Conservation (phyloP, 2,888 invertebrate species). For the Calameuta filiformis region DNA sequence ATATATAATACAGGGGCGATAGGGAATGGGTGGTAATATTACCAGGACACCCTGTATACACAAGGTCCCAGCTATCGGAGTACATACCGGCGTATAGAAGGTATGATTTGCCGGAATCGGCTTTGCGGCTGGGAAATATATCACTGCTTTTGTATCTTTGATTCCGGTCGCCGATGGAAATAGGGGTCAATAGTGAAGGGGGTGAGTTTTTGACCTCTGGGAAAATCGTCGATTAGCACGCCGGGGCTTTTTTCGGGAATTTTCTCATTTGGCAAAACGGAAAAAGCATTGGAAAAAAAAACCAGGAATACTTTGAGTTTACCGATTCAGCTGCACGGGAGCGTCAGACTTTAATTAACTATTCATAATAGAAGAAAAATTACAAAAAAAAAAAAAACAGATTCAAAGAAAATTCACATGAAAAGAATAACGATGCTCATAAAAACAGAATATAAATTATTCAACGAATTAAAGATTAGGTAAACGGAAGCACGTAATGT, state of each 20-base stretch:
- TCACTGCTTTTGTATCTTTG: constrained; percentile 44
- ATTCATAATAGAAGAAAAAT: not conserved
- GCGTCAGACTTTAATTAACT: not conserved
- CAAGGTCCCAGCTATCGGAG: not conserved
- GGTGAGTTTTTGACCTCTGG: constrained; percentile 14
- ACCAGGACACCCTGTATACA: not conserved
- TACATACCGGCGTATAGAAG: constrained; percentile 5
- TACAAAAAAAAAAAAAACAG: no score
- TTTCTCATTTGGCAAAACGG: not conserved
- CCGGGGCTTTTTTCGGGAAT: no score
- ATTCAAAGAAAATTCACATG: no score
- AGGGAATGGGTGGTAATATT: not conserved
- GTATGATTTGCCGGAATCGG: constrained; percentile 40
- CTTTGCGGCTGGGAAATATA: constrained; percentile 40
- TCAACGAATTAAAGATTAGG: no score
- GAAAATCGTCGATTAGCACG: no score
- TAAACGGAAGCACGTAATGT: no score
- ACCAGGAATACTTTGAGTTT: not conserved
- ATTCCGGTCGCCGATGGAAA: constrained; percentile 34
- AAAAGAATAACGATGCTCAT: no score
- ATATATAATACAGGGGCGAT: no score
- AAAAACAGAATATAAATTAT: no score
- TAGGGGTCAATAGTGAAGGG: constrained; percentile 26
- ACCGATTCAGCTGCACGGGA: not conserved
- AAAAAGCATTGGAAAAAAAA: not conserved